Evolutionary conservation across 1,140 invertebrate species (phyloP).

Genomic region (Pentalonia nigronervosa): DNA sequence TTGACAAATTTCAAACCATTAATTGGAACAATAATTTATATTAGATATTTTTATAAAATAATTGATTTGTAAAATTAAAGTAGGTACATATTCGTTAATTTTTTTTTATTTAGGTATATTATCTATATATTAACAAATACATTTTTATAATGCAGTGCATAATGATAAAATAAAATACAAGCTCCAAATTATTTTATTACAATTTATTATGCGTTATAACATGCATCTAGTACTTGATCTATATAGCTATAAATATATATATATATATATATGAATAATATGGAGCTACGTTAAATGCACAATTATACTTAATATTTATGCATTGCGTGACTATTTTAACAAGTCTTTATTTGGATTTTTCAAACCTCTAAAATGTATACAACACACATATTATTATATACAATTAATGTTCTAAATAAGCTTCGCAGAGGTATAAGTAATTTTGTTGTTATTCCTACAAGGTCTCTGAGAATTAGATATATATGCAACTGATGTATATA

Average conservation of each 20-base stretch:
- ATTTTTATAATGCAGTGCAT: not conserved
- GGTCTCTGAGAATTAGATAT: not conserved
- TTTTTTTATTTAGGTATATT: not conserved
- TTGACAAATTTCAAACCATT: not conserved
- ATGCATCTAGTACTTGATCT: not conserved
- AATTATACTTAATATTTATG: not conserved
- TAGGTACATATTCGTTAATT: too few species aligned
- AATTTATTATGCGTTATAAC: not conserved
- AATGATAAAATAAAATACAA: not conserved
- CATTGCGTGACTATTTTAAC: not conserved
- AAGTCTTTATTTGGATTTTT: not conserved
- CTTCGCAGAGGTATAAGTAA: not conserved
- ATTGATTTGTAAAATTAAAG: not conserved
- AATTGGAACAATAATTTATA: not conserved
- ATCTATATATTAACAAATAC: not conserved
- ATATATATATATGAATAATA: not conserved
- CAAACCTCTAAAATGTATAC: not conserved
- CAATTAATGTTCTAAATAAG: not conserved
- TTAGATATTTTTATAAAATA: not conserved
- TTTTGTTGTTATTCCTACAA: not conserved
- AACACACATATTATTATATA: not conserved
- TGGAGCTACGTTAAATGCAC: not conserved
- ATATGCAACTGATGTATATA: not conserved
- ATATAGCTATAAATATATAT: not conserved
- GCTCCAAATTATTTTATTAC: not conserved